Evolutionary conservation across 1,140 invertebrate species (phyloP), one percentile per base, ranked within the genome.

Genomic region (Eciton burchellii): DNA sequence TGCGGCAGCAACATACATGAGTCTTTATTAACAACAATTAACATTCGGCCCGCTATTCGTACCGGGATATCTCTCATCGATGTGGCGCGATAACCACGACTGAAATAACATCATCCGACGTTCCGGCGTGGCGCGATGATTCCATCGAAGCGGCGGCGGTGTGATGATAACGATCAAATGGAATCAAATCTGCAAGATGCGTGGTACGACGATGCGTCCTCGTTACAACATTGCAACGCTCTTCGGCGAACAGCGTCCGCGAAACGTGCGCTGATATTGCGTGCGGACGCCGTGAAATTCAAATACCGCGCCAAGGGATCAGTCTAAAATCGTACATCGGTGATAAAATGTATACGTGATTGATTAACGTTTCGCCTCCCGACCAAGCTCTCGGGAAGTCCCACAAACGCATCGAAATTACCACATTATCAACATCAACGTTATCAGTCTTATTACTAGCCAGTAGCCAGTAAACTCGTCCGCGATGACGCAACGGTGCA

Each of bases 11-110:
- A 94, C 93, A 94, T 94, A 92, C 91, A 90, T 89, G 87, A 89
- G 92, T 92, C 92, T 94, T 94, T 94, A 94, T 94, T 94, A 94
- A 94, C 91, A 92, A 94, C 93, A 94, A 94, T 94, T 94, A 94
- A 94, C 93, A 94, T 94, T 94, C 89, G 85, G 82, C 8, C 91
- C 79, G 89, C 91, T 92, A 89, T 92, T 92, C 88, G 90, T 90
- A 87, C n/a, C 56, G 43, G 9, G 45, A 56, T 79, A 63, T 73
- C 47, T 76, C 56, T 52, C 11, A 5, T 35, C 49, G 19, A 19
- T 16, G 6, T 11, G 19, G 59, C 14, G 11, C 21, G 49, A n/a
- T 16, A 14, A 5, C 8, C 35, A 21, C 52, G 6, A 19, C 14
- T 52, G 47, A 54, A 66, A 19, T 59, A 16, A 19, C 26, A 11